Evolutionary conservation across 1,140 invertebrate species (phyloP).

Genomic region (Drosophila mojavensis): DNA sequence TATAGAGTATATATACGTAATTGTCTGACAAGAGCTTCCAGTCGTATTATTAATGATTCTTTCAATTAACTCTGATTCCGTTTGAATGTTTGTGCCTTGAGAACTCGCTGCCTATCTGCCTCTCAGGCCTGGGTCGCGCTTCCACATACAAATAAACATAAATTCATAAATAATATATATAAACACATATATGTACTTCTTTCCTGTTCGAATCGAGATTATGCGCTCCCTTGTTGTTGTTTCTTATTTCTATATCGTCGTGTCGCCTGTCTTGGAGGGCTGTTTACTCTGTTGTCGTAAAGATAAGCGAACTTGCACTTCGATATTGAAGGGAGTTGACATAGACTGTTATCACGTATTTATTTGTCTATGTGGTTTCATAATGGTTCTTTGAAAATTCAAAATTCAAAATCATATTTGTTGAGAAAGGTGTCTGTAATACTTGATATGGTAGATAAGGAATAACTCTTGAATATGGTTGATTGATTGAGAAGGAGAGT

Average conservation of each 20-base stretch:
- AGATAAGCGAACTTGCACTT: conserved; percentile 19
- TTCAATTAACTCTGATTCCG: conserved; percentile 77
- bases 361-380: background rate
- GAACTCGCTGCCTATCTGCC: conserved; percentile 40
- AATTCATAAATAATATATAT: conserved; percentile 23
- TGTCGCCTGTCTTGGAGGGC: background rate
- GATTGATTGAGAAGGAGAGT: no score
- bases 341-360: background rate
- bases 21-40: conserved; percentile 28
- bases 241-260: background rate
- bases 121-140: conserved; percentile 37
- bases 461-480: no score
- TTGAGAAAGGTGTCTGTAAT: no score
- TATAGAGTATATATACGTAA: conserved; percentile 7
- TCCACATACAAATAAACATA: conserved; percentile 24
- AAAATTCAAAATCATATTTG: no score
- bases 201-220: background rate
- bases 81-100: conserved; percentile 67
- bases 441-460: no score
- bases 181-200: conserved; percentile 7
- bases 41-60: conserved; percentile 78
- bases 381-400: no score
- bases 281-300: conserved; percentile 12
- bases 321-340: background rate
- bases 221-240: background rate